A percentile compares a stretch with the other conserved stretches of the same genome.
Conservation (phyloP, 2,797 vertebrate genomes). For the Thunnus albacares region DNA sequence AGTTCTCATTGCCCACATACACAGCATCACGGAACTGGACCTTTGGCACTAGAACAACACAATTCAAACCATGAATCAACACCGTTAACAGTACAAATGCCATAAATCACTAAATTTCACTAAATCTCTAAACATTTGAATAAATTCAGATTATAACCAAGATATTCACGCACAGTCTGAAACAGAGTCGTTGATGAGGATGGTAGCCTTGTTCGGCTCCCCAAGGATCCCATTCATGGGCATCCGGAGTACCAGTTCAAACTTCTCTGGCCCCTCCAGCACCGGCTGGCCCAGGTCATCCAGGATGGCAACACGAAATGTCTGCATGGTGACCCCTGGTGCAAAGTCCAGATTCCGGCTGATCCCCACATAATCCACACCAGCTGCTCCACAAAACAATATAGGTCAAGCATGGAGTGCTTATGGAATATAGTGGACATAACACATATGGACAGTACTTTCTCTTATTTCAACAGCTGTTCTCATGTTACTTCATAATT, state of each 20-base stretch:
- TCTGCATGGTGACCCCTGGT: slow-evolving; percentile 93
- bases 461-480: slow-evolving; percentile 31
- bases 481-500: slow-evolving; percentile 58
- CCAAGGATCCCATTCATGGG: slow-evolving; percentile 92
- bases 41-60: slow-evolving; percentile 88
- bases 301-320: slow-evolving; percentile 89
- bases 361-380: slow-evolving; percentile 95
- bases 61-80: slow-evolving; percentile 37
- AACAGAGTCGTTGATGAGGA: slow-evolving; percentile 93
- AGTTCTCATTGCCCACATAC: slow-evolving; percentile 88
- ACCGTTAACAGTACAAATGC: slow-evolving; percentile 1
- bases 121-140: not conserved
- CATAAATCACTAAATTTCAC: not conserved
- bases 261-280: slow-evolving; percentile 93
- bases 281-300: slow-evolving; percentile 94
- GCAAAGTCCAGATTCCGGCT: slow-evolving; percentile 94
- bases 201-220: slow-evolving; percentile 89
- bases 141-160: not conserved
- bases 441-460: slow-evolving; percentile 28
- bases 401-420: slow-evolving; percentile 39
- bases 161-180: slow-evolving; percentile 91
- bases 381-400: slow-evolving; percentile 85
- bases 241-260: slow-evolving; percentile 94
- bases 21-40: slow-evolving; percentile 92
- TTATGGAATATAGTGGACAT: slow-evolving; percentile 18